Percentiles rank a stretch among this genome's conserved stretches.
Evolutionary conservation across 1,140 invertebrate genomes (phyloP).

Genomic region (Rhizoglyphus robini): DNA sequence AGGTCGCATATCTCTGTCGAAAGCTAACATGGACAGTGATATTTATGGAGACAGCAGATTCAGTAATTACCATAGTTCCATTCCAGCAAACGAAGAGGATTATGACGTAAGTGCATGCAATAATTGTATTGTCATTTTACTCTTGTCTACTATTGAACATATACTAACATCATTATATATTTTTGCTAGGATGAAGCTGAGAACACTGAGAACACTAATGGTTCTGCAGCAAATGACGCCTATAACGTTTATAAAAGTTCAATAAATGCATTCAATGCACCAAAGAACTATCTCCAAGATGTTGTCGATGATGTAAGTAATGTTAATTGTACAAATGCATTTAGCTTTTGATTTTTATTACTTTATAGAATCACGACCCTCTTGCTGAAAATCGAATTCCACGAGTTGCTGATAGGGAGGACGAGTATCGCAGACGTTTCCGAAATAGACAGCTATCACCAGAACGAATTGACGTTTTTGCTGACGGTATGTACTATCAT

Average conservation of each 20-base stretch:
- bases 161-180: too few relatives aligned
- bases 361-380: conserved; percentile 78
- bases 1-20: conserved; percentile 13
- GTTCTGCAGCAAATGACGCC: conserved; percentile 42
- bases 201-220: conserved; percentile 48
- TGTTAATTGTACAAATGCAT: too few relatives aligned
- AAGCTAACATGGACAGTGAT: conserved; percentile 56
- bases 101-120: conserved; percentile 45
- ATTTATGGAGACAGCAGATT: conserved; percentile 63
- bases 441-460: conserved; percentile 86
- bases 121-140: not conserved
- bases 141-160: conserved; percentile 18
- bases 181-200: conserved; percentile 64
- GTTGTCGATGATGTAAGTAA: conserved; percentile 47
- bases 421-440: conserved; percentile 82
- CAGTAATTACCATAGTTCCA: conserved; percentile 75
- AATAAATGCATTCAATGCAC: conserved; percentile 52
- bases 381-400: conserved; percentile 80
- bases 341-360: too few relatives aligned
- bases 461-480: conserved; percentile 89
- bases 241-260: conserved; percentile 49
- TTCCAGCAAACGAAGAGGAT: conserved; percentile 75
- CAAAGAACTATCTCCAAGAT: conserved; percentile 74
- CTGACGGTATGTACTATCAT: conserved; percentile 61
- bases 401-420: conserved; percentile 78